Evolutionary conservation across 2,888 invertebrate genomes (phyloP), one percentile per base, ranked within the genome.

Genomic region (Rhodophaea formosa): DNA sequence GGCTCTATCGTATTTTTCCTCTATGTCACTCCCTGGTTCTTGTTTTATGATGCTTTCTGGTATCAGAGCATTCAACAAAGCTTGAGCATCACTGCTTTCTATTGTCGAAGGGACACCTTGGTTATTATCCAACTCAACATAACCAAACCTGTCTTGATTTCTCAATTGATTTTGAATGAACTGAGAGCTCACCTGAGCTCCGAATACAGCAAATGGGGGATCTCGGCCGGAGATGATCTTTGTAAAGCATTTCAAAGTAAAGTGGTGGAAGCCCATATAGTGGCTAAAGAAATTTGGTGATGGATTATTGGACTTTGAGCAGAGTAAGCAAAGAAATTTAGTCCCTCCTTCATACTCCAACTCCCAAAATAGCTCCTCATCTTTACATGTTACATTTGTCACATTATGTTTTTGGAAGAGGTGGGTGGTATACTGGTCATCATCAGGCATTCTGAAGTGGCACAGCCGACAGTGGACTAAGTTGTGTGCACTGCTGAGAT

Each of bases 391-490:
- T 0, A 80, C 67, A 69, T 84, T 84, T 5, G 80, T 74, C 0
- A 90, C 83, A 71, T 77, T 82, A 53, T 92, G 91, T 63, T 89
- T 91, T 68, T 88, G 82, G 43, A 78, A 76, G 3, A 92, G 71
- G 70, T 92, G 91, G 3, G 70, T 66, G 16, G 84, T 72, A 60
- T 90, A 91, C 15, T 84, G 75, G 7, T 86, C 83, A 64, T 84
- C 81, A 29, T 86, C 84, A 1, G 82, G 70, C 1, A 90, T 72
- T 62, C 89, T 74, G 56, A 91, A 87, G 62, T 87, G 84, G 59
- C 91, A 92, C 1, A 91, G 74, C 1, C 88, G 77, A 58, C 91
- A 92, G 62, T 91, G 91, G 0, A 91, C 86, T 0, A 91, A 70
- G 12, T 81, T 79, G 59, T 92, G 91, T 8, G 62, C 69, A 10